phyloP scores from a whole-genome alignment of 1,140 invertebrate genomes.

The Zaprionus kolodkinae region DNA sequence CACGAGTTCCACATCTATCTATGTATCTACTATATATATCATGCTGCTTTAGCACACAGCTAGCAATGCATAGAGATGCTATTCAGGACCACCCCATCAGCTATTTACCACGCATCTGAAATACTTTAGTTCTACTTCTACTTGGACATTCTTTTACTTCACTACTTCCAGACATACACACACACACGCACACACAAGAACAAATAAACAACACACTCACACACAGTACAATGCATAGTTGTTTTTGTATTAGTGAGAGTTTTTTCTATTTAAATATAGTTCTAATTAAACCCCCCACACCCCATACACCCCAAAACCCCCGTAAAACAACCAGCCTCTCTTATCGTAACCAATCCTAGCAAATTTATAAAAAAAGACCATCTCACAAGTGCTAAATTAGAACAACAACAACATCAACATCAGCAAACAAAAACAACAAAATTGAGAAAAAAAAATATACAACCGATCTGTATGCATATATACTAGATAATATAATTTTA shows the following conservation, averaged over 20 bases:
- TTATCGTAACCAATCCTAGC: constrained; percentile 47
- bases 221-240: constrained; percentile 43
- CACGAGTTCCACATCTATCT: not conserved
- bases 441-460: constrained; percentile 13
- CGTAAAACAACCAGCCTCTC: constrained; percentile 25
- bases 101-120: not conserved
- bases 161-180: constrained; percentile 6
- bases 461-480: constrained; percentile 34
- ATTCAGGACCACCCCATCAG: not conserved
- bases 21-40: not conserved
- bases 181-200: constrained; percentile 6
- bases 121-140: constrained; percentile 3
- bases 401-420: constrained; percentile 35
- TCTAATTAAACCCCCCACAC: constrained; percentile 9
- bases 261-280: constrained; percentile 47
- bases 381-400: constrained; percentile 85
- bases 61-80: not conserved
- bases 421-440: constrained; percentile 8
- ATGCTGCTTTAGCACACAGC: not conserved
- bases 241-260: constrained; percentile 49
- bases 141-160: constrained; percentile 17
- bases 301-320: not conserved
- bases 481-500: constrained; percentile 22
- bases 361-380: constrained; percentile 75
- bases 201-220: constrained; percentile 6